Evolutionary conservation across 2,113 vertebrate genomes (phyloP).

Genomic region (Myotis brandtii): DNA sequence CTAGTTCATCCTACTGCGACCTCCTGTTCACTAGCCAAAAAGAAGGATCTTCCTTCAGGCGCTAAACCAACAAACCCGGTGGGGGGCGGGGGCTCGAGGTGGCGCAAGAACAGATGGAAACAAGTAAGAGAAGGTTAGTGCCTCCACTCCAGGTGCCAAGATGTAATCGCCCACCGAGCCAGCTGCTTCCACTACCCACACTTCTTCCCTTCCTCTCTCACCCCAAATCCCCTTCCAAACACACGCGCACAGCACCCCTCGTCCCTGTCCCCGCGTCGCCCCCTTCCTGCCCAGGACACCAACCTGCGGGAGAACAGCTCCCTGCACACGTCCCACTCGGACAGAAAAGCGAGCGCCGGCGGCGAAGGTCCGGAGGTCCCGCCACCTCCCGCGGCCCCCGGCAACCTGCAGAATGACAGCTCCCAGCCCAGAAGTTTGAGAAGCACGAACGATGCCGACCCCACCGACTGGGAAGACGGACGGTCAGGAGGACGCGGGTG

Average conservation of each 20-base stretch:
- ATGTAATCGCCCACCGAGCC: background rate
- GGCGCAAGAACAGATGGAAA: constrained; percentile 65
- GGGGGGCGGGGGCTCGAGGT: constrained; percentile 13
- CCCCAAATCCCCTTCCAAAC: background rate
- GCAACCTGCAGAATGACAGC: background rate
- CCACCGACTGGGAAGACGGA: background rate
- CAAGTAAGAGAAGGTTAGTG: constrained; percentile 11
- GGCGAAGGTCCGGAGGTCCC: background rate
- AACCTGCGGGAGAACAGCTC: constrained; percentile 54
- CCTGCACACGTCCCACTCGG: background rate
- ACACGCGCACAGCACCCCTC: background rate
- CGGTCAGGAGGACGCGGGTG: background rate
- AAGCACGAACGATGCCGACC: background rate
- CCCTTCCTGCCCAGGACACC: background rate
- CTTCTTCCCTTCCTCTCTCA: background rate
- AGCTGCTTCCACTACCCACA: background rate
- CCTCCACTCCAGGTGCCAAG: constrained; percentile 49
- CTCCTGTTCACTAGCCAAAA: background rate
- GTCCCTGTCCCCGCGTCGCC: background rate
- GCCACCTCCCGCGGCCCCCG: background rate
- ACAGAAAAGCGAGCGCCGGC: background rate
- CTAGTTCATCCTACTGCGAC: background rate
- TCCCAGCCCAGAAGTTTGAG: constrained; percentile 66
- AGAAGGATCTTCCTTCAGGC: background rate
- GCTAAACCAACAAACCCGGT: background rate